These are phyloP conservation scores for Corvus cornix DNA, from an alignment of 2,113 vertebrate species.

Conservation along the genomic window DNA sequence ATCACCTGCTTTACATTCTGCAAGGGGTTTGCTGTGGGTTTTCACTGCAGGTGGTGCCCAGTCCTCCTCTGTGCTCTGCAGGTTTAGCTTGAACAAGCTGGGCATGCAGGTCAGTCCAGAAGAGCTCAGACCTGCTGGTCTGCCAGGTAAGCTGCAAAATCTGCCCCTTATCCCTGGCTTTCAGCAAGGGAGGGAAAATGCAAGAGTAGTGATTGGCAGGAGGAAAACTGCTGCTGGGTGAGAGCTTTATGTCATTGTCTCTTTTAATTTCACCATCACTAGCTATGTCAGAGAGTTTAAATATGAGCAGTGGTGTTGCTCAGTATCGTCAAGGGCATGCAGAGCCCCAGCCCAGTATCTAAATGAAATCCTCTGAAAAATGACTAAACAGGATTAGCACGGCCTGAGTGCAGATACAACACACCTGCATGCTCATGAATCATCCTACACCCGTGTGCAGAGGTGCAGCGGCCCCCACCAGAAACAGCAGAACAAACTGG, in stretches of 20 bases:
- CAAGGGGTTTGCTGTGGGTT: not conserved
- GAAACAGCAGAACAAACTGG: not conserved
- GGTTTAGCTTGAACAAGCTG: not conserved
- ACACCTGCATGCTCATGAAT: not conserved
- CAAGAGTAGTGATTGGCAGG: not conserved
- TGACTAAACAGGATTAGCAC: slow-evolving; percentile 22
- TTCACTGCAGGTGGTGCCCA: not conserved
- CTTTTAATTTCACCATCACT: slow-evolving; percentile 51
- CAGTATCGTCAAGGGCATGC: slow-evolving; percentile 11
- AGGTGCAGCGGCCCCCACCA: not conserved
- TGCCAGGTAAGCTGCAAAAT: not conserved
- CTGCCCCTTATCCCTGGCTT: not conserved
- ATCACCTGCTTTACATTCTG: not conserved
- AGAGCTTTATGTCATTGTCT: slow-evolving; percentile 46
- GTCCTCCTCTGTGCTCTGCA: not conserved
- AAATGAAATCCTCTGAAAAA: slow-evolving; percentile 60
- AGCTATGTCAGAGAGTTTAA: slow-evolving; percentile 51
- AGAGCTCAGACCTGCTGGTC: not conserved
- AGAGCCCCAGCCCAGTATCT: not conserved
- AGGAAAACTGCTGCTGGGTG: not conserved
- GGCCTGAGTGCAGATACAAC: not conserved
- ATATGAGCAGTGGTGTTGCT: slow-evolving; percentile 42
- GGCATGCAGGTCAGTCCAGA: not conserved
- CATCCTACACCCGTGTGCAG: not conserved
- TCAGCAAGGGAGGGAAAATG: not conserved